Conservation (phyloP, 2,113 vertebrate genomes). For the Sylvilagus bachmani region DNA sequence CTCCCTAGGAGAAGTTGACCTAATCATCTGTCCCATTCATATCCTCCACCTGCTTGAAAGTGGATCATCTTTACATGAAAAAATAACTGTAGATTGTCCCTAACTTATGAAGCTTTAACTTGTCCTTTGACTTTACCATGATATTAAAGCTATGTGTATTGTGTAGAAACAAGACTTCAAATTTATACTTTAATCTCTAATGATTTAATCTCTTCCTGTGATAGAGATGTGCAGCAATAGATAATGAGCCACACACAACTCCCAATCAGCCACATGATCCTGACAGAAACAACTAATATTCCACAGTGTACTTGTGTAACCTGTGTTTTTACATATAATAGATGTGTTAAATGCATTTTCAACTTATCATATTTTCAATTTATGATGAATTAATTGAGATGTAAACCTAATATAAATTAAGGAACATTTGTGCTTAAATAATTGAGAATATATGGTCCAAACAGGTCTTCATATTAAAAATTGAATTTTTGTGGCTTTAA, state of each 20-base stretch:
- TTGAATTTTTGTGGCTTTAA: constrained; percentile 34
- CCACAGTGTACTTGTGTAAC: too few relatives aligned
- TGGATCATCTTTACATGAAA: background rate
- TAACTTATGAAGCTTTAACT: background rate
- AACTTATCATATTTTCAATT: background rate
- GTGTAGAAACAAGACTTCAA: background rate
- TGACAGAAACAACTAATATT: background rate
- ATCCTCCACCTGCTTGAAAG: background rate
- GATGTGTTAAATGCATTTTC: background rate
- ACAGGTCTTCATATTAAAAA: background rate
- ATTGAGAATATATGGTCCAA: background rate
- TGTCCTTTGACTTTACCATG: background rate
- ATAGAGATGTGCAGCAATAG: too few relatives aligned
- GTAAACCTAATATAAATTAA: background rate
- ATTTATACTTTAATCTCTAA: too few relatives aligned
- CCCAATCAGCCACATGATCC: background rate
- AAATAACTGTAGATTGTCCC: background rate
- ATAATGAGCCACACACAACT: background rate
- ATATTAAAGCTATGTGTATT: background rate
- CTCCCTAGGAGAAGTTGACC: background rate
- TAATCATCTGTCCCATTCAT: background rate
- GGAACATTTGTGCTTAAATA: background rate
- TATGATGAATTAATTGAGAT: background rate
- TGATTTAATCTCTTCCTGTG: too few relatives aligned
- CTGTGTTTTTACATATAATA: background rate